Percentiles rank a stretch among this genome's conserved stretches.
Evolutionary conservation across 2,113 vertebrate species (phyloP).

Genomic region (Rhegmatorhina hoffmannsi): DNA sequence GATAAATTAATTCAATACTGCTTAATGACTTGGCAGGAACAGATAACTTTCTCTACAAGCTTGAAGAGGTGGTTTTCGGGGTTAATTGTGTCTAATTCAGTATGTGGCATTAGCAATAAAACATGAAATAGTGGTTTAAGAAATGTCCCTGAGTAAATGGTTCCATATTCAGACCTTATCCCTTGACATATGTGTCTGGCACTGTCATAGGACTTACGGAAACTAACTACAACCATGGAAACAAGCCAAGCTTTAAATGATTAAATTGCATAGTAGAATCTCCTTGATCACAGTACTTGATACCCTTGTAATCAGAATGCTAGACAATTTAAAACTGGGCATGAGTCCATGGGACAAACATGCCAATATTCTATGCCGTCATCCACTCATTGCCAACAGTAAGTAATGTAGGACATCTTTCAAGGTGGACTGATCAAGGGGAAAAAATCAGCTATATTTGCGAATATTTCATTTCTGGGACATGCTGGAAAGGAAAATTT

Average conservation of each 20-base stretch:
- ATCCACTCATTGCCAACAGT: background rate
- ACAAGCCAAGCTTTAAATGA: conserved; percentile 35
- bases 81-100: background rate
- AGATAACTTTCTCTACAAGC: background rate
- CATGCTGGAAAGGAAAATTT: background rate
- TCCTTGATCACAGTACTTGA: conserved; percentile 22
- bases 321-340: conserved; percentile 50
- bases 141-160: background rate
- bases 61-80: background rate
- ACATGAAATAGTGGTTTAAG: background rate
- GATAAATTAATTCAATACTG: background rate
- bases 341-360: background rate
- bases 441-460: background rate
- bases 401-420: background rate
- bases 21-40: background rate
- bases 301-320: conserved; percentile 15
- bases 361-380: background rate
- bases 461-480: background rate
- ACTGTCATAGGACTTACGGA: background rate
- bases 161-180: background rate
- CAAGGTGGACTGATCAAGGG: background rate
- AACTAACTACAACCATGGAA: conserved; percentile 24
- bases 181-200: conserved; percentile 12
- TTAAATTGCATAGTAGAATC: conserved; percentile 14
- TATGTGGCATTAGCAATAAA: background rate